Evolutionary conservation across 2,113 vertebrate species (phyloP), one percentile per base, ranked within the genome.

Genomic region (Grammomys surdaster): DNA sequence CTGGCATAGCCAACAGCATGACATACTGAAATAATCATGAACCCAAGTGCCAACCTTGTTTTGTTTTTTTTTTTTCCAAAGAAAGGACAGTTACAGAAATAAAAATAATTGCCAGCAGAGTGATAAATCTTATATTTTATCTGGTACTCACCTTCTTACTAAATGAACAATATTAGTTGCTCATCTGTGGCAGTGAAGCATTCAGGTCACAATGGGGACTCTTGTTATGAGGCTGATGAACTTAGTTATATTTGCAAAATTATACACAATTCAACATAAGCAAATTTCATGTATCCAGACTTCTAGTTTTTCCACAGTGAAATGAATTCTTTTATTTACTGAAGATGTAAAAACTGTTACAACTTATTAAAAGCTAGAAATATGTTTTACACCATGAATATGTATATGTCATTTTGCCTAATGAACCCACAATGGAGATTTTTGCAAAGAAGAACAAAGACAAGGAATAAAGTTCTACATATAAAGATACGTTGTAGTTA

Each of bases 241-340:
- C 19, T 77, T 56, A 48, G n/a, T 24, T 40, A 69, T 51, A 58
- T 65, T 94, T 80, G n/a, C 28, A 89, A 94, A 92, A 75, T 48
- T 63, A 60, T 0, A 72, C 19, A 76, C 81, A 16, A 67, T 95
- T 85, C 76, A 70, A 76, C 5, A 10, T 58, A 78, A 80, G 19
- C 40, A 67, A 48, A 48, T 69, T 46, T 84, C 86, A 75, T 70
- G 84, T 16, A 3, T 14, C 36, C 56, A 82, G 80, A 40, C 36
- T 4, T 60, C 28, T 26, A 73, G 22, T n/a, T 26, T 26, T 19
- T 1, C 22, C 81, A 28, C 16, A 84, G 70, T 86, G 84, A 93
- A 91, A 88, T 31, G 70, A n/a, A n/a, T 80, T 78, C 56, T 89
- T 94, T 96, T 96, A 96, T 93, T 96, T 92, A 93, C 3, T 85